A percentile compares a stretch with the other conserved stretches of the same genome.
Evolutionary conservation across 2,113 vertebrate genomes (phyloP).

Genomic region (Peromyscus californicus): DNA sequence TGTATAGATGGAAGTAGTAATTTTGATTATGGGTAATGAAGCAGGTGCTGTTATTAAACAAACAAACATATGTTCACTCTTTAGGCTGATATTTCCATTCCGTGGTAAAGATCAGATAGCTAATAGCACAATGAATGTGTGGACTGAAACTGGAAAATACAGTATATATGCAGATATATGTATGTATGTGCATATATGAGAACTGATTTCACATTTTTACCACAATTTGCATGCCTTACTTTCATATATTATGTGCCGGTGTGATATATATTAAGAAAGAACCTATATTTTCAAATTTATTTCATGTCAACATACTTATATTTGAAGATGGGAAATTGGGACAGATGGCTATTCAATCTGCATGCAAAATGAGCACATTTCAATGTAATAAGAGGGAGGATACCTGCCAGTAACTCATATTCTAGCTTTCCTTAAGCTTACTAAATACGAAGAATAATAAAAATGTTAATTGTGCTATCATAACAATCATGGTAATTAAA

Average conservation of each 20-base stretch:
- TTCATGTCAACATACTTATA: slow-evolving; percentile 47
- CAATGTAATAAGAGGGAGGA: slow-evolving; percentile 29
- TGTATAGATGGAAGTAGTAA: background rate
- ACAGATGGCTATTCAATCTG: slow-evolving; percentile 67
- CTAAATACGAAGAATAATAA: slow-evolving; percentile 53
- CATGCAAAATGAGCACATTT: slow-evolving; percentile 66
- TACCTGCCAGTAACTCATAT: slow-evolving; percentile 62
- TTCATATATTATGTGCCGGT: background rate
- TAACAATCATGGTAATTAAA: slow-evolving; percentile 66
- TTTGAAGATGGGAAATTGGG: slow-evolving; percentile 36
- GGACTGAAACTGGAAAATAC: background rate
- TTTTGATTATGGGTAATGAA: background rate
- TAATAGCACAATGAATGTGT: background rate
- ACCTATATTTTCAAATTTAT: slow-evolving; percentile 32
- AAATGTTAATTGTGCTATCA: slow-evolving; percentile 66
- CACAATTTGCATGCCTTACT: background rate
- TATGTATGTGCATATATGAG: background rate
- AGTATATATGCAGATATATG: background rate
- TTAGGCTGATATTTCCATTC: background rate
- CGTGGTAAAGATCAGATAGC: background rate
- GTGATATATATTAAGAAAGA: background rate
- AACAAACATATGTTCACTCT: background rate
- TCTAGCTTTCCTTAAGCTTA: slow-evolving; percentile 19
- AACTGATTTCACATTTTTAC: background rate
- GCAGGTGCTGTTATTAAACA: background rate